Conservation (phyloP, 2,797 vertebrate genomes). For the Peromyscus eremicus region DNA sequence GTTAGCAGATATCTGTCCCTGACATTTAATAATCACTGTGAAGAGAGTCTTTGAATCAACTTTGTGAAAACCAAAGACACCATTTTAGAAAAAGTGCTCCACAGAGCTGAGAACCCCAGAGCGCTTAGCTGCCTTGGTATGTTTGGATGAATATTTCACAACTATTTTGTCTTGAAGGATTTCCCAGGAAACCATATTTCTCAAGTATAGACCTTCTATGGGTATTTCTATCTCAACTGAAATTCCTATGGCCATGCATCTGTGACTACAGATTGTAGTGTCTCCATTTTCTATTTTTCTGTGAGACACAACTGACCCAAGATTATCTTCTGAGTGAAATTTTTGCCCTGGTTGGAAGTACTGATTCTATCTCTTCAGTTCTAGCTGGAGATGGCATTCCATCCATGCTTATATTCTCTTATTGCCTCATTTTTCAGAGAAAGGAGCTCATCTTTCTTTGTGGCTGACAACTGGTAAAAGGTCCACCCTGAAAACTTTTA, state of each 20-base stretch:
- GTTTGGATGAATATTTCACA: neutral
- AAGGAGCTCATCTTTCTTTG: neutral
- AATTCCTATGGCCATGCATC: neutral
- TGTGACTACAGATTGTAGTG: neutral
- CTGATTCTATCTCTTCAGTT: constrained; percentile 6
- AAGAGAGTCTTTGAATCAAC: neutral
- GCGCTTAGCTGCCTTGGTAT: neutral
- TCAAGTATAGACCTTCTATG: neutral
- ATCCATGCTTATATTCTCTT: neutral
- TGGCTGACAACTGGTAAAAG: neutral
- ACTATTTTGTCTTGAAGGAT: constrained; percentile 5
- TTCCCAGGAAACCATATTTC: neutral
- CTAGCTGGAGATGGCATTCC: neutral
- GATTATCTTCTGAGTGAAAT: constrained; percentile 22
- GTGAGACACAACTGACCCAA: neutral
- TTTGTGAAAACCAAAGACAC: neutral
- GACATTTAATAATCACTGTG: neutral
- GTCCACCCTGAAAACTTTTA: neutral
- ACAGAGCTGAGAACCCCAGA: neutral
- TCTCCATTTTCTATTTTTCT: constrained; percentile 4
- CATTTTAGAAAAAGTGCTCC: neutral
- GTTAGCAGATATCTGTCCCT: neutral
- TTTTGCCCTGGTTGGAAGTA: neutral
- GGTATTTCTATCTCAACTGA: neutral
- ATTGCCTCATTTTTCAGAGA: neutral